Base-by-base conservation (phyloP, 2,888 invertebrate genomes). In the Limnephilus marmoratus region DNA sequence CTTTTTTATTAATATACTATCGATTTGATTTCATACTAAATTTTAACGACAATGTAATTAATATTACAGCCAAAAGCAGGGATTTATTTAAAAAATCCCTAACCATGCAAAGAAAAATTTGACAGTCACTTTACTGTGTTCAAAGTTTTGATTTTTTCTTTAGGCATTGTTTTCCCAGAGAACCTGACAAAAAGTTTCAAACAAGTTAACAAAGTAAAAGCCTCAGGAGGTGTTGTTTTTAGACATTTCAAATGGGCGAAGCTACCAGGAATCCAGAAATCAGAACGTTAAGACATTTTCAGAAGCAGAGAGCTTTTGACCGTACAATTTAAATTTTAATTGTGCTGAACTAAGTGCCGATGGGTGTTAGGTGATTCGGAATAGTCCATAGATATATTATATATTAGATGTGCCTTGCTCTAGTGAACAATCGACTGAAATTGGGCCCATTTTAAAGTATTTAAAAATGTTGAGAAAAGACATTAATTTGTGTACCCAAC, bases 271-370 rank as follows among this genome's bases (percentile, higher is more conserved):
- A 24, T n/a, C 24, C 68, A 24, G 24, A 68, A 68, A 68, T 68
- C 68, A n/a, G 24, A 68, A 68, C 1, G 24, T 68, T 68, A n/a
- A 24, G 9, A 9, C 68, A 68, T 68, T 68, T 24, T 9, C 68
- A n/a, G 24, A 1, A 68, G 68, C n/a, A 24, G 24, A 68, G n/a
- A 68, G n/a, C n/a, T 86, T 86, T 86, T 86, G 88, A 91, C 82
- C 82, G 37, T 15, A 88, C 89, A 82, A 91, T 91, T 91, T 37
- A 89, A 89, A 49, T 91, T 91, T 89, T 89, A 91, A 91, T 91
- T 34, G 91, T 88, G 91, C 89, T 80, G 91, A 89, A 91, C 88
- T 85, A 68, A 81, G 86, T 41, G 80, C 81, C 85, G 41, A 83
- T 31, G 41, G 85, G 90, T 13, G 85, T 45, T 31, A 49, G 90